Base-by-base conservation (phyloP, 2,797 vertebrate genomes). In the Mastacembelus armatus region DNA sequence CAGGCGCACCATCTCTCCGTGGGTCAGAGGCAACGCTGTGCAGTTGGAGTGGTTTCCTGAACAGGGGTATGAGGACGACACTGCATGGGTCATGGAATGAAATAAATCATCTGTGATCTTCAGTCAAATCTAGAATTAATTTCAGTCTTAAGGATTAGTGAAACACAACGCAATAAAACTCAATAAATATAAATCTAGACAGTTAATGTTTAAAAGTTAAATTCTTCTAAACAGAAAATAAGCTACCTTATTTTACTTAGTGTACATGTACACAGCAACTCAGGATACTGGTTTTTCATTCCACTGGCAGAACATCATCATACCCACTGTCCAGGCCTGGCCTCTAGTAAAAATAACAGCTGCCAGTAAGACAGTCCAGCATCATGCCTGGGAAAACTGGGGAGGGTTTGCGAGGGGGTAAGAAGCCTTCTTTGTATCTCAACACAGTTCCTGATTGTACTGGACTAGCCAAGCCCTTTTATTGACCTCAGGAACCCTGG, bases 1-100 rank as follows among this genome's bases (percentile, higher is more conserved):
- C 87, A 99, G 91, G 38, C 96, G 96, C 83, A 98, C 95, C 96
- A 99, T 96, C 90, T 99, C 98, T 0, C 96, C 96, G 0, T 99
- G 98, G 76, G 95, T 94, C 52, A 99, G 92, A 3, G 95, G 95
- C 66, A 99, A 92, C 1, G 95, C 93, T n/a, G 97, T 98, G 85
- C 94, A 94, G 87, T 93, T 94, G 76, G 95, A 93, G 80, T 91
- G 95, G 68, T 89, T 95, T 48, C 95, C 98, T 98, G 92, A 1
- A 11, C 45, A 68, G 54, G 54, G 62, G 54, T 44, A 85, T 26
- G 79, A 84, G 59, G 72, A 81, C 33, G 51, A 85, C 71, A 81
- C 74, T 71, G 74, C 47, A 62, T 70, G 71, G 71, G 64, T 80
- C 51, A 38, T 71, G 66, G 70, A 36, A 55, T 44, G 38, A 56